Base-by-base conservation (phyloP, 2,113 vertebrate species). In the Elgaria multicarinata region DNA sequence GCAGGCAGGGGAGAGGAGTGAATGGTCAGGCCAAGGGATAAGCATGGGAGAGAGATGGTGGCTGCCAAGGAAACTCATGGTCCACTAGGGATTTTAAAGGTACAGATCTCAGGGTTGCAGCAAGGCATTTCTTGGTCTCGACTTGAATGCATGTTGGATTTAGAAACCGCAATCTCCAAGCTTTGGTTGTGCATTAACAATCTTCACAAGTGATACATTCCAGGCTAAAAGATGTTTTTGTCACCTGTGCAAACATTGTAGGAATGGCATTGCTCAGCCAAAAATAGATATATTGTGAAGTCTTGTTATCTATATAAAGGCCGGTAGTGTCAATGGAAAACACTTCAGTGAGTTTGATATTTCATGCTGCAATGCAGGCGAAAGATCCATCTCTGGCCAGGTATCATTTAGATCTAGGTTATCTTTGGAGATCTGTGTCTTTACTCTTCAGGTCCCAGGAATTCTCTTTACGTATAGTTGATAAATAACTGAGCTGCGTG, bases 381-480 rank as follows among this genome's bases (percentile, higher is more conserved):
- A 71, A 84, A 13, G 42, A 71, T 22, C 66, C 22, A 53, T 26
- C 66, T 69, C 39, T 66, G 28, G 42, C 14, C 39, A n/a, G 42
- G 42, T 20, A 71, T 80, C 39, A 1, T 72, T 39, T 58, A 39
- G 44, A 62, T 53, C 31, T 13, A 16, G 28, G 53, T 62, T 58
- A 28, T 55, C 26, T 71, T 9, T 78, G 77, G 80, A 20, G n/a
- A 22, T 83, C 76, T 0, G 0, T 88, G 28, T 77, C 8, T 28
- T 28, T 50, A 4, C 58, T 16, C 66, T 44, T 85, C 46, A 82
- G 55, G 91, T 85, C 0, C 0, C 1, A 5, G 82, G 20, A 28
- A 26, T 62, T 92, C n/a, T 67, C 58, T 86, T 77, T 80, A 90
- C 46, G 1, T 28, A 22, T 26, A 90, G n/a, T 53, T 39, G 89